Evolutionary conservation across 2,888 invertebrate genomes (phyloP), one percentile per base, ranked within the genome.

Genomic region (Saturnia japonica): DNA sequence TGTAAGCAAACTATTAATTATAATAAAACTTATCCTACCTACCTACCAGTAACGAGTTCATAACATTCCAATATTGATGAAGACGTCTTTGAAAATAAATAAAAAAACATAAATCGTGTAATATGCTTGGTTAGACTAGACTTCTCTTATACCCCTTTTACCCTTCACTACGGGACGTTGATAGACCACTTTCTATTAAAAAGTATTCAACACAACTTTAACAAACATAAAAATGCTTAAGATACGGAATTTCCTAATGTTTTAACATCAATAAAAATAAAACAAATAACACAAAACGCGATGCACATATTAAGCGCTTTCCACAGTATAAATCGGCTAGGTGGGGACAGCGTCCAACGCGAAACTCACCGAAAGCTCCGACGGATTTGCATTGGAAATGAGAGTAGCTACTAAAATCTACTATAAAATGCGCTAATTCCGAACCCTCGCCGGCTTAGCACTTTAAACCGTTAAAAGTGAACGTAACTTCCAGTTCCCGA

Each of bases 371-470:
- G 70, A 80, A 82, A 81, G 79, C 82, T 83, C 83, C 82, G 79
- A 82, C 79, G 85, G 88, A 88, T 90, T 90, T 89, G 85, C 89
- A 90, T 89, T 81, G 84, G 82, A 86, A 88, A 90, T 89, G 88
- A 87, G 88, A 83, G 79, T 77, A 40, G 77, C 77, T 78, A 77
- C 79, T 84, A 82, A 85, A 86, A 82, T 79, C 81, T 82, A 80
- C 82, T 85, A 83, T 85, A 87, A 88, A 88, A 87, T 86, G 83
- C 86, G 86, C 84, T 86, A 87, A 87, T 85, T 80, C 80, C 73
- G 73, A 72, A 76, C 77, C 79, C 73, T 51, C 73, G 74, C 69
- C 71, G 78, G 77, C 74, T 84, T 83, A 82, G 79, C 83, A 81
- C 83, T 81, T 82, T 81, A 79, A 84, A 82, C 77, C 77, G 75